Conservation (phyloP, 2,797 vertebrate genomes). For the Falco peregrinus region DNA sequence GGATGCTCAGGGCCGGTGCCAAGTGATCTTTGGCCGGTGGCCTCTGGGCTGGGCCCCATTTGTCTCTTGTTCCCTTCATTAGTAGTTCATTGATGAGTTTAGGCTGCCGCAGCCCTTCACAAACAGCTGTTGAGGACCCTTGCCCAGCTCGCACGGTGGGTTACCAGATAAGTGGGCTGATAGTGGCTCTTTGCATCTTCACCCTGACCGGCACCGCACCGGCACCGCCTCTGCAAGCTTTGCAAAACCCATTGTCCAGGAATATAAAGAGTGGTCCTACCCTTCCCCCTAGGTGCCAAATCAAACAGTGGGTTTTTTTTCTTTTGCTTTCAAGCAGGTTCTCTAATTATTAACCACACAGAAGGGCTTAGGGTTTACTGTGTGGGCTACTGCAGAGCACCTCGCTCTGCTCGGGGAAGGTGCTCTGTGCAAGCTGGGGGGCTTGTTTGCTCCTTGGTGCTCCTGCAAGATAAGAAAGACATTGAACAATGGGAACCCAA, state of each 20-base stretch:
- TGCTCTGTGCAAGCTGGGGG: background rate
- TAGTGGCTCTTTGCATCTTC: background rate
- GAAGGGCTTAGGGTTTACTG: background rate
- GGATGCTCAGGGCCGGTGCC: rapidly evolving
- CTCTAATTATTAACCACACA: slow-evolving; percentile 22
- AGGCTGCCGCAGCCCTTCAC: background rate
- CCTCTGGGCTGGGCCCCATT: background rate
- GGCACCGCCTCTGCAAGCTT: rapidly evolving
- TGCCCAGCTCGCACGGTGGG: rapidly evolving
- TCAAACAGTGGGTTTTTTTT: background rate
- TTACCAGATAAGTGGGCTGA: background rate
- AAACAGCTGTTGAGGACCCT: background rate
- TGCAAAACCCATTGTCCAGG: background rate
- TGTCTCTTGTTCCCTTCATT: background rate
- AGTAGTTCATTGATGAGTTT: background rate
- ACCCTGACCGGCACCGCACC: rapidly evolving
- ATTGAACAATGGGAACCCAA: slow-evolving; percentile 9
- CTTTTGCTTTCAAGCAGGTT: slow-evolving; percentile 6
- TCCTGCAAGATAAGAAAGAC: slow-evolving; percentile 4
- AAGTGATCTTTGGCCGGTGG: background rate
- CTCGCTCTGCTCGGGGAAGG: rapidly evolving
- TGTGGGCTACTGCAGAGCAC: background rate
- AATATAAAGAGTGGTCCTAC: background rate
- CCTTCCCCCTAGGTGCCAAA: background rate
- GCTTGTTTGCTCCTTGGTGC: background rate